Conservation (phyloP, 2,888 invertebrate species). For the Cephus pulcher region DNA sequence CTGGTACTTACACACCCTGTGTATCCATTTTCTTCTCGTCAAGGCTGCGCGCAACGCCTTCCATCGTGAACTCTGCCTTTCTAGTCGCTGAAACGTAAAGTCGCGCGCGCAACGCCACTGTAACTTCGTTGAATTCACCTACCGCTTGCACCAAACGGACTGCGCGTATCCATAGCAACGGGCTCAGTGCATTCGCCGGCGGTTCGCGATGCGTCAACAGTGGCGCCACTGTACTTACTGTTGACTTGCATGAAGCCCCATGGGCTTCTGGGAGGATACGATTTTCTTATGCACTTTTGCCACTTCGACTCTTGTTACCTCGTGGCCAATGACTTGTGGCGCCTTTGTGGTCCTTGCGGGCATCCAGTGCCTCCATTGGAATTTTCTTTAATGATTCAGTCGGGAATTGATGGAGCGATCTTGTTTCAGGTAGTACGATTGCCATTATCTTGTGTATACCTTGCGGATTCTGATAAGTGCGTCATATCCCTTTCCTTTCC, state of each 20-base stretch:
- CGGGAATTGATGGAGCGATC: neutral
- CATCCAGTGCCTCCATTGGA: neutral
- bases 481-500: neutral
- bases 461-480: neutral
- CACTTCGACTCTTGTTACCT: neutral
- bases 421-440: neutral
- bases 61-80: neutral
- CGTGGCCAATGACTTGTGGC: neutral
- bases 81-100: neutral
- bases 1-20: neutral
- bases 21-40: neutral
- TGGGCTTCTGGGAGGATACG: neutral
- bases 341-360: neutral
- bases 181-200: slow-evolving; percentile 18
- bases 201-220: slow-evolving; percentile 19
- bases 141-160: slow-evolving; percentile 11
- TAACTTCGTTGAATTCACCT: neutral
- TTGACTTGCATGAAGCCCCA: neutral
- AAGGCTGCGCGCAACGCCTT: neutral
- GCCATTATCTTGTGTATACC: neutral
- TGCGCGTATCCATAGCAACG: slow-evolving; percentile 8
- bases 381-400: neutral
- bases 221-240: slow-evolving; percentile 20
- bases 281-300: neutral
- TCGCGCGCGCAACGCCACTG: neutral